Evolutionary conservation across 2,888 invertebrate genomes (phyloP).

Genomic region (Coleophora flavipennella): DNA sequence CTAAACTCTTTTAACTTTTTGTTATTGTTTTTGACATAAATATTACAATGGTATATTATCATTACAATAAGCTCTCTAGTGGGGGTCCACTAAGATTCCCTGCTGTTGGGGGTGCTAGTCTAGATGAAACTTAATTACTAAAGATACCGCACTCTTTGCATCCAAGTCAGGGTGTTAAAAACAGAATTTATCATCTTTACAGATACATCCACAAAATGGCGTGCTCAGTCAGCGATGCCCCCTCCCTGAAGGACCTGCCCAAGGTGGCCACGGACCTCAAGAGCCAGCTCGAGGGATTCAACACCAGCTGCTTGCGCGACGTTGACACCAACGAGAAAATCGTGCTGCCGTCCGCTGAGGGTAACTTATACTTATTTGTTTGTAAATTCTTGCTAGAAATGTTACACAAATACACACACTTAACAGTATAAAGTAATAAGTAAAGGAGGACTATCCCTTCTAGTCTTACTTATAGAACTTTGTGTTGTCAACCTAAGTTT

Average conservation of each 20-base stretch:
- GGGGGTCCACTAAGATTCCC: too few species aligned
- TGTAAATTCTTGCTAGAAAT: too few species aligned
- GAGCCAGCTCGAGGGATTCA: slow-evolving; percentile 93
- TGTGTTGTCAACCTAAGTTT: too few species aligned
- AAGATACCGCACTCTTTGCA: not conserved
- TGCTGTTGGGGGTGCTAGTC: too few species aligned
- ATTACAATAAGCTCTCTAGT: too few species aligned
- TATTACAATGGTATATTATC: too few species aligned
- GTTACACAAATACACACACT: too few species aligned
- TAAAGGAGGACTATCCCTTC: too few species aligned
- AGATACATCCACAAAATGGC: slow-evolving; percentile 54
- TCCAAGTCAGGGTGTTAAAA: not conserved
- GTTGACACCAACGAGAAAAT: slow-evolving; percentile 94
- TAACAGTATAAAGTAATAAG: too few species aligned
- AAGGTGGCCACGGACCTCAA: slow-evolving; percentile 92
- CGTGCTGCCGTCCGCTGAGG: slow-evolving; percentile 93
- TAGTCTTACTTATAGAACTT: too few species aligned
- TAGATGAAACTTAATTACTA: not conserved
- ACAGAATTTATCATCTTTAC: slow-evolving; percentile 1
- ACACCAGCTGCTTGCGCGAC: slow-evolving; percentile 88
- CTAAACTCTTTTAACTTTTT: too few species aligned
- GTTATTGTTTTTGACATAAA: too few species aligned
- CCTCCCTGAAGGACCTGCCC: slow-evolving; percentile 91
- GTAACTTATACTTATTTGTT: slow-evolving; percentile 55
- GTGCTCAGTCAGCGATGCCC: slow-evolving; percentile 75